Evolutionary conservation across 1,140 invertebrate genomes (phyloP), one percentile per base, ranked within the genome.

Genomic region (Wasmannia auropunctata): DNA sequence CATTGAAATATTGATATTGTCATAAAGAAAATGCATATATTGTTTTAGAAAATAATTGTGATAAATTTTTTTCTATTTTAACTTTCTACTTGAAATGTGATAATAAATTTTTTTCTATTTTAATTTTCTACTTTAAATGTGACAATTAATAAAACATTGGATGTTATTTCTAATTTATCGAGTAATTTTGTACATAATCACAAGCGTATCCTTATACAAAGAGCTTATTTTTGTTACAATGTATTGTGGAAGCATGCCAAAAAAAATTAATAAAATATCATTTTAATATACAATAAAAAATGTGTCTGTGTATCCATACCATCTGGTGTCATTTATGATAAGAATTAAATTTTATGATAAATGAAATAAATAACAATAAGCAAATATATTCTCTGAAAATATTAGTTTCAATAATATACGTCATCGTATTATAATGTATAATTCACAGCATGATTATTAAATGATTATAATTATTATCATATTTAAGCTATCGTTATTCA

Each of bases 221-320:
- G 31, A 70, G 54, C 25, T 58, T 22, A 22, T 56, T 81, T 56
- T 22, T 22, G 37, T 72, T 80, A 14, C 31, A 80, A n/a, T 54
- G 8, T 51, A 67, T 69, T 37, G 14, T 54, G 49, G 11, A 70
- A 70, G 31, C 19, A 76, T 60, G 37, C 56, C 74, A 62, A 60
- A 54, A 22, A 69, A 37, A 81, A 6, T 31, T 83, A 22, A 54
- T 51, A 51, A 80, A 80, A 28, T 81, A 28, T 70, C 34, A 56
- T 56, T 56, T 19, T 70, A 43, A 67, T 80, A 56, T 69, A 54
- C 11, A 31, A 51, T 25, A 34, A 34, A 72, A 31, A 40, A 58
- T 40, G 14, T 25, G 16, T 60, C 14, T 56, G 51, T 54, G 11
- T 70, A 8, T 25, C 5, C 19, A 37, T 37, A 54, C 46, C 22